Evolutionary conservation across 2,797 vertebrate genomes (phyloP), one percentile per base, ranked within the genome.

Genomic region (Orientallactaga sibirica): DNA sequence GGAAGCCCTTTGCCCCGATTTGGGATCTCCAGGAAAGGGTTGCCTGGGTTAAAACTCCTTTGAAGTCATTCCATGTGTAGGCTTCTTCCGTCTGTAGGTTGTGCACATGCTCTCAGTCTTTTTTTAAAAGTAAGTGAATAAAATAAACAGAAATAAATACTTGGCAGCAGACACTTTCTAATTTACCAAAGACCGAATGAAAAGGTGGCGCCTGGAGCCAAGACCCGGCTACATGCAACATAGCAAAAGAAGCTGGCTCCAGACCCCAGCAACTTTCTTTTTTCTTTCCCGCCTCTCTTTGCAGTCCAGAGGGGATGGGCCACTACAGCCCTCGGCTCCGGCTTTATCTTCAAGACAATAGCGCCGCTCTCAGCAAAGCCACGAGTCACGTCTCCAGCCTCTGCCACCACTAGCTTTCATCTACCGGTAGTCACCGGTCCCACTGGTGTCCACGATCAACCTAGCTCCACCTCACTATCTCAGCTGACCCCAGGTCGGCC

Each of bases 291-390:
- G 70, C 78, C 55, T 43, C 55, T n/a, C 33, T 29, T 18, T 19
- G 6, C 5, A 76, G 89, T 14, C 68, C 12, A 2, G 74, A 48
- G 24, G 62, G 66, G 16, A n/a, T 33, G 33, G 0, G 10, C 14
- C 12, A 12, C 41, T 11, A 4, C 29, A 0, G 1, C 0, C 0
- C 2, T 8, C 1, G 25, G 3, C 4, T 87, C 0, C 1, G 43
- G 10, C 6, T 79, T 62, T 22, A 96, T 96, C 88, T 88, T 64
- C 74, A 29, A 62, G 96, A 95, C 96, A 95, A 97, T 91, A 97
- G 97, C 97, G 97, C 97, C 97, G 61, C 97, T 96, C 86, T 77
- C 93, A 16, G 97, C 95, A 74, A 7, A 7, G 2, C 0, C 33
- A 12, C 5, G 1, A 61, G 74, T 12, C 33, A 0, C 41, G 18